Conservation (phyloP, 2,113 vertebrate species). For the Rhinichthys klamathensis region DNA sequence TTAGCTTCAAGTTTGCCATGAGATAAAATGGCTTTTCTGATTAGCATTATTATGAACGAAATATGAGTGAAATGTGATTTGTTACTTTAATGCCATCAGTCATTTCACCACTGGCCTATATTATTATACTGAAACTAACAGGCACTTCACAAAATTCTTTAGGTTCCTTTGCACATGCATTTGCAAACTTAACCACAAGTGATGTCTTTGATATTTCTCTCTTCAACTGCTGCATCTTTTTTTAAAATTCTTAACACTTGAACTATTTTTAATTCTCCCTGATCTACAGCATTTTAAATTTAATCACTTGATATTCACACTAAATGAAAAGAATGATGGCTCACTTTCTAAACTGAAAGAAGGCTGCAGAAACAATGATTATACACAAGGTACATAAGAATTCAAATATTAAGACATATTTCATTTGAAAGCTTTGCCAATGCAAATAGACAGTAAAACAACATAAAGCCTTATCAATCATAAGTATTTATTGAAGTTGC, state of each 20-base stretch:
- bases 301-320: background rate
- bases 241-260: background rate
- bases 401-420: no score
- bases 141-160: background rate
- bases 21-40: background rate
- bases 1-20: background rate
- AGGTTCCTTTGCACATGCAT: background rate
- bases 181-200: background rate
- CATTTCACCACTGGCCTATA: background rate
- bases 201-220: no score
- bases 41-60: background rate
- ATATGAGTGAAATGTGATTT: background rate
- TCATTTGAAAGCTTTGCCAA: no score
- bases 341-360: background rate
- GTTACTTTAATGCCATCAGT: background rate
- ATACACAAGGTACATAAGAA: no score
- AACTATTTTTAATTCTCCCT: background rate
- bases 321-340: background rate
- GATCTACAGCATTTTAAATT: background rate
- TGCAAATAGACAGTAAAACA: no score
- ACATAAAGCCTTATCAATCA: background rate
- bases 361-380: no score
- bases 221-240: background rate
- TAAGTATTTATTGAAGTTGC: background rate
- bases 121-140: background rate